phyloP scores from a whole-genome alignment of 2,888 invertebrate species.

The Caenorhabditis angaria region DNA sequence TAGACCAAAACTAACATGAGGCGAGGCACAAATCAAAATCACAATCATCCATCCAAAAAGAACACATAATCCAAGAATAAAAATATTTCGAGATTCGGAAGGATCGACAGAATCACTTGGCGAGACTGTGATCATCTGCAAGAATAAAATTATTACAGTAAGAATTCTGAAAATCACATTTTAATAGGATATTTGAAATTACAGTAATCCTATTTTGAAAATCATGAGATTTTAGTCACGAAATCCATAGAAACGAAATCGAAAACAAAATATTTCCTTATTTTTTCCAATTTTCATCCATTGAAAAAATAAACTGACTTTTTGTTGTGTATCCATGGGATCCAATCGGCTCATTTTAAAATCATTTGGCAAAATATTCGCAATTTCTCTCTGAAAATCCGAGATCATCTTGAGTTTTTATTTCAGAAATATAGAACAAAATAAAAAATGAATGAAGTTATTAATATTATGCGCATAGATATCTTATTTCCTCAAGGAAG shows the following conservation, averaged over 20 bases:
- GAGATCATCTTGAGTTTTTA: too few relatives aligned
- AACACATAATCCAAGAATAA: constrained; percentile 64
- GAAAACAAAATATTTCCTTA: too few relatives aligned
- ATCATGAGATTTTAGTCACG: too few relatives aligned
- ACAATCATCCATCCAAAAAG: constrained; percentile 68
- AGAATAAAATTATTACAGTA: not conserved
- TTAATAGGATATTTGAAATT: not conserved
- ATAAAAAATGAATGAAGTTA: too few relatives aligned
- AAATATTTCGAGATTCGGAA: constrained; percentile 54
- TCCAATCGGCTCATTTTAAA: not conserved
- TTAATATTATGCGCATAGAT: too few relatives aligned
- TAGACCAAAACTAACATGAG: constrained; percentile 57
- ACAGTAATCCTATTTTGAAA: too few relatives aligned
- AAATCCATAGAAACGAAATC: too few relatives aligned
- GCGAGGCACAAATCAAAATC: constrained; percentile 68
- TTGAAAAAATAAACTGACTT: not conserved
- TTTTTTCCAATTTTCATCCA: too few relatives aligned
- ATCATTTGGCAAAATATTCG: not conserved
- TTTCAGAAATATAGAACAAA: too few relatives aligned
- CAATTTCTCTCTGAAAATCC: too few relatives aligned
- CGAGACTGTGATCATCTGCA: not conserved
- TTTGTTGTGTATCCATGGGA: not conserved
- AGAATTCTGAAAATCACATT: not conserved
- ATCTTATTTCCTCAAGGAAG: not conserved
- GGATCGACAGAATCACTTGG: constrained; percentile 10